Percentiles rank a stretch among this genome's conserved stretches.
phyloP scores from a whole-genome alignment of 1,140 invertebrate species.

The Patella vulgata region DNA sequence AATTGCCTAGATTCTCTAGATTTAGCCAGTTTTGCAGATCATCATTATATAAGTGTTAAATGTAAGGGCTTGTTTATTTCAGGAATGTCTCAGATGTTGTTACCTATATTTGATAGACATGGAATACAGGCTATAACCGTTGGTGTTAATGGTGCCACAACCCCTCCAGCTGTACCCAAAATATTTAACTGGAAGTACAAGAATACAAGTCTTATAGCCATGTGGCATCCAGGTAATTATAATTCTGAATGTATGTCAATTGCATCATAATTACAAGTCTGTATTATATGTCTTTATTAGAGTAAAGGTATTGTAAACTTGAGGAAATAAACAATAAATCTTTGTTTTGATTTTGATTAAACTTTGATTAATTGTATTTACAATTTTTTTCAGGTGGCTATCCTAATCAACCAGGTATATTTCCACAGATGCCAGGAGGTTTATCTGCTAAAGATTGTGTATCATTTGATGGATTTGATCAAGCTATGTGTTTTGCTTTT shows the following conservation, averaged over 20 bases:
- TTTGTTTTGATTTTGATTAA: too few species aligned
- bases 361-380: too few species aligned
- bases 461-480: constrained; percentile 15
- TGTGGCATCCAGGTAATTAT: constrained; percentile 49
- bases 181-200: constrained; percentile 51
- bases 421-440: constrained; percentile 27
- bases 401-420: constrained; percentile 34
- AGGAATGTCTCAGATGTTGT: constrained; percentile 47
- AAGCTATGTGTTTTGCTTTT: constrained; percentile 36
- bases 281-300: too few species aligned
- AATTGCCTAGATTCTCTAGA: too few species aligned
- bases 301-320: too few species aligned
- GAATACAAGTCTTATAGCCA: constrained; percentile 38
- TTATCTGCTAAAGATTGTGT: constrained; percentile 26
- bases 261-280: too few species aligned
- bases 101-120: constrained; percentile 45
- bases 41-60: too few species aligned
- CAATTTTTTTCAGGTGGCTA: too few species aligned
- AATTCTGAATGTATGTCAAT: too few species aligned
- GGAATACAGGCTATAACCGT: constrained; percentile 47
- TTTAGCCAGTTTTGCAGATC: too few species aligned
- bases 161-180: constrained; percentile 51
- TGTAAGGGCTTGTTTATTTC: too few species aligned
- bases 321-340: too few species aligned
- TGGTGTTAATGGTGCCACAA: constrained; percentile 52